Percentiles rank a stretch among this genome's conserved stretches.
Evolutionary conservation across 2,113 vertebrate species (phyloP).

Genomic region (Sclerurus mexicanus): DNA sequence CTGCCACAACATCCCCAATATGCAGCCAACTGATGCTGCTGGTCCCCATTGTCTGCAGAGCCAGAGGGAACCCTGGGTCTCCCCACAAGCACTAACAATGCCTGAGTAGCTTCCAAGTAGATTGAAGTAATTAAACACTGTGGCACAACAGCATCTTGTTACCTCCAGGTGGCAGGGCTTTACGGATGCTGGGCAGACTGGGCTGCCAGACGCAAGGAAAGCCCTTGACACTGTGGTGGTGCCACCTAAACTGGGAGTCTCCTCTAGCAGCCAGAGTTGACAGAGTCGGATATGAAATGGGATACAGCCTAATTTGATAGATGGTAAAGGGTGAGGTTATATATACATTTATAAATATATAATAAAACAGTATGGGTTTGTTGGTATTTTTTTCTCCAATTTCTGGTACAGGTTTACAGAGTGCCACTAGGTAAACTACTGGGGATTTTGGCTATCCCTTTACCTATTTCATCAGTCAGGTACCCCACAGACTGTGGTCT

Average conservation of each 20-base stretch:
- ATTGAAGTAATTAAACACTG: not conserved
- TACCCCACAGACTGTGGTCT: not conserved
- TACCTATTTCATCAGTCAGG: not conserved
- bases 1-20: not conserved
- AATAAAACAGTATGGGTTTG: not conserved
- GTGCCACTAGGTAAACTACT: not conserved
- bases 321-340: not conserved
- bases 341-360: not conserved
- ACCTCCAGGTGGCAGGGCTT: not conserved
- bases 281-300: not conserved
- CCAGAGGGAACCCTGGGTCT: not conserved
- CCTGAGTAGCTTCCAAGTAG: not conserved
- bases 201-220: not conserved
- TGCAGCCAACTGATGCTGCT: not conserved
- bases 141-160: not conserved
- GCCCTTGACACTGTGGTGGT: not conserved
- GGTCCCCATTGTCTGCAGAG: not conserved
- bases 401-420: not conserved
- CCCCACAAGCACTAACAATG: fast-evolving
- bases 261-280: not conserved
- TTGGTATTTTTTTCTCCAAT: not conserved
- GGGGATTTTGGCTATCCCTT: not conserved
- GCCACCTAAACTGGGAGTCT: not conserved
- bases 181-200: fast-evolving
- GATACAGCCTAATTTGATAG: not conserved